Evolutionary conservation across 2,888 invertebrate species (phyloP).

Genomic region (Horisme vitalbata): DNA sequence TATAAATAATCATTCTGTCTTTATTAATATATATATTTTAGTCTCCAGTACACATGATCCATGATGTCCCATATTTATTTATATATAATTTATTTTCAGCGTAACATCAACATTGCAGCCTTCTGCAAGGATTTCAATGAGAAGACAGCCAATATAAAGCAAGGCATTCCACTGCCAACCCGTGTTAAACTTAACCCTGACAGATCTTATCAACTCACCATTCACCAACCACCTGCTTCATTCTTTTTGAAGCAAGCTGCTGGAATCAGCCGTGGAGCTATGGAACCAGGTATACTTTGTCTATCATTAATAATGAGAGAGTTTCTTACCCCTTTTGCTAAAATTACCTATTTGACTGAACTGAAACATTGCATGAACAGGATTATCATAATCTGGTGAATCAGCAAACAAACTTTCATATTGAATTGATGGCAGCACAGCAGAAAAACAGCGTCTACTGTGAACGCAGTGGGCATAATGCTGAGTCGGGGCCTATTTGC

Average conservation of each 20-base stretch:
- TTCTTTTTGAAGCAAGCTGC: constrained; percentile 97
- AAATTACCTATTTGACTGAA: too few relatives aligned
- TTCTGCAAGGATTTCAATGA: constrained; percentile 99
- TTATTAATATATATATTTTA: too few relatives aligned
- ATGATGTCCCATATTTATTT: not conserved
- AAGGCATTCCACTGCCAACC: constrained; percentile 94
- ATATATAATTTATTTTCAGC: constrained; percentile 78
- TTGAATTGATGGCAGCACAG: too few relatives aligned
- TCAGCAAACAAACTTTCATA: too few relatives aligned
- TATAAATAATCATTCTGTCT: too few relatives aligned
- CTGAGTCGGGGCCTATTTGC: too few relatives aligned
- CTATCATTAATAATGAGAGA: too few relatives aligned
- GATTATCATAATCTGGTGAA: too few relatives aligned
- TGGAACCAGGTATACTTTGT: constrained; percentile 80
- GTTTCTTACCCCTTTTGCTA: not conserved
- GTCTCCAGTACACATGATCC: too few relatives aligned
- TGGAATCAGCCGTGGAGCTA: constrained; percentile 92
- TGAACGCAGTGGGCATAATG: too few relatives aligned
- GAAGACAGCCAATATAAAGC: constrained; percentile 93
- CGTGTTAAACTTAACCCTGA: constrained; percentile 93
- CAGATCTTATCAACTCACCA: constrained; percentile 89
- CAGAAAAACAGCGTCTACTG: too few relatives aligned
- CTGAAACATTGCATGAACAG: too few relatives aligned
- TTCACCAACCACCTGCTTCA: constrained; percentile 93
- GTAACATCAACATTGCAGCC: constrained; percentile 96